Conservation (phyloP, 2,797 vertebrate species). For the Hydrolagus colliei region DNA sequence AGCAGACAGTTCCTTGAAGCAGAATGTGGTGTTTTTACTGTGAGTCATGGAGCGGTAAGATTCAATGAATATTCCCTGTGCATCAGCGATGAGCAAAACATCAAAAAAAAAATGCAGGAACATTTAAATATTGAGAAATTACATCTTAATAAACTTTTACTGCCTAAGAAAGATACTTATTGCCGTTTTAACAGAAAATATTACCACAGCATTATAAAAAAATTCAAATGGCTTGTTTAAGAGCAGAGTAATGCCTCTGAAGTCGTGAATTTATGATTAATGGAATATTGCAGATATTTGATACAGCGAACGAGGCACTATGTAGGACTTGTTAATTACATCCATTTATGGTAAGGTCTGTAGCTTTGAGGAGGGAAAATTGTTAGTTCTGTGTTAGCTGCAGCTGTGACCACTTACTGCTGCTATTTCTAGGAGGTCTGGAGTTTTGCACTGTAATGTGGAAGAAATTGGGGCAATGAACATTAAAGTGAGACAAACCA, state of each 20-base stretch:
- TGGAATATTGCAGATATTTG: no score
- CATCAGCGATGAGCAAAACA: neutral
- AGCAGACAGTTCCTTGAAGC: slow-evolving; percentile 42
- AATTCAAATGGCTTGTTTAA: neutral
- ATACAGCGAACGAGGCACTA: neutral
- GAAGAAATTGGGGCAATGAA: neutral
- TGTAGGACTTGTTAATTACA: neutral
- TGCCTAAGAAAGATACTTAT: neutral
- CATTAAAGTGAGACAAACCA: neutral
- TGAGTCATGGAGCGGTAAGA: neutral
- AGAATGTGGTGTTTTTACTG: slow-evolving; percentile 23
- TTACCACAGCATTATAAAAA: neutral
- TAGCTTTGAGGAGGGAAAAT: neutral
- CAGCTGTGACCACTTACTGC: neutral
- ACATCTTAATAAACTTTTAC: neutral
- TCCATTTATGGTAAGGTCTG: neutral
- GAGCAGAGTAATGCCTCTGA: neutral
- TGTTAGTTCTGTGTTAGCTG: neutral
- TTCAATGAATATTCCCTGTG: neutral
- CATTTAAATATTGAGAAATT: neutral
- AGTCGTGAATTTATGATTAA: neutral
- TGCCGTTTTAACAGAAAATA: neutral
- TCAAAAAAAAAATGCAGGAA: neutral
- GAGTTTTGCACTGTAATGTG: neutral
- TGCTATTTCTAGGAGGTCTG: neutral